Evolutionary conservation across 2,888 invertebrate genomes (phyloP), one percentile per base, ranked within the genome.

Genomic region (Volucella bombylans): DNA sequence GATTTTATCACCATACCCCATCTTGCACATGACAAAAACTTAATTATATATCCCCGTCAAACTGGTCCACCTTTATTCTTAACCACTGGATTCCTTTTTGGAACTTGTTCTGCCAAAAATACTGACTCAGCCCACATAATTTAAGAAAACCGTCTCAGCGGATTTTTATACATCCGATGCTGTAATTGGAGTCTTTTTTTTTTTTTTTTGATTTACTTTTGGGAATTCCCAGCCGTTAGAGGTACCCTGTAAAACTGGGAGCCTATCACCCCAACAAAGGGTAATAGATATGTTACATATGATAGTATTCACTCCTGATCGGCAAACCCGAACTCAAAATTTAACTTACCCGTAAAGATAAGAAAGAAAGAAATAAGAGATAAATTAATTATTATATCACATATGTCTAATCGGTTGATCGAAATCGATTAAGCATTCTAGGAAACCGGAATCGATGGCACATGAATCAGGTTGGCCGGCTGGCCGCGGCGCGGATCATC

Each of bases 401-500:
- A 59, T 23, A 57, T 11, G 8, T 15, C 45, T 38, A 18, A n/a
- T 10, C 45, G 18, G 11, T 45, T 31, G 39, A 9, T 45, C 23
- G 14, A 43, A 55, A 59, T 52, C 49, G 15, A 52, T 50, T 15
- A 43, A 38, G 65, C 45, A 12, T 31, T 8, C 59, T 10, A 59
- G 8, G 50, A 78, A 73, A 82, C 82, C 82, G 82, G 82, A 82
- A 82, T 78, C 62, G 43, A 73, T 64, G 72, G 78, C 72, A 72
- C 50, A 64, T 57, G 64, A 15, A 14, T 18, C 64, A 31, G 31
- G 31, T 31, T 31, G 31, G 31, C 6, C 6, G 31, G 31, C 31
- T 31, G 6, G 6, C 31, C 31, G 31, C 31, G 31, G 31, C 31
- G 31, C 2, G 31, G 31, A 31, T 31, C 31, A 6, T 31, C 31